Conservation (phyloP, 1,140 invertebrate species). For the Notospermus geniculatus region DNA sequence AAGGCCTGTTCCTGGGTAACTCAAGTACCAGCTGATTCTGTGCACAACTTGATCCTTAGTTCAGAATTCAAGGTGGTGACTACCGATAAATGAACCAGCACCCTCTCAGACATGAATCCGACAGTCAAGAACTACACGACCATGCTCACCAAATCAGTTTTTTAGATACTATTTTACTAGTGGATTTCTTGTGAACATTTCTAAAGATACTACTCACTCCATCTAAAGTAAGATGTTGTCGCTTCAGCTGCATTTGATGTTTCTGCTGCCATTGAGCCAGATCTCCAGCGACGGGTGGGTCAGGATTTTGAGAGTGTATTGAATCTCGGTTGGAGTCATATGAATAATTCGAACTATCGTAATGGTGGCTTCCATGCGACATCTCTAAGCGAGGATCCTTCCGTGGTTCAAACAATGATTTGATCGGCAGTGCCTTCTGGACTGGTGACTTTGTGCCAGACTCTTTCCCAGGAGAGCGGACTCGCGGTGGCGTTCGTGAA, state of each 20-base stretch:
- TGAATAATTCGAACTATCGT: no score
- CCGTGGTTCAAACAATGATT: no score
- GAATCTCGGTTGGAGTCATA: no score
- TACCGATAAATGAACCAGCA: neutral
- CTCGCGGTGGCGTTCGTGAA: no score
- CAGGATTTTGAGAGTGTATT: neutral
- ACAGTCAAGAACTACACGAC: neutral
- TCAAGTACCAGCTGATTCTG: no score
- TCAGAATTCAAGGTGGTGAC: neutral
- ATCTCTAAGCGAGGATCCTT: no score
- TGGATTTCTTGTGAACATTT: neutral
- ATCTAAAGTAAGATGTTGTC: neutral
- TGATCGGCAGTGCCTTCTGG: no score
- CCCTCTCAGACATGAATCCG: neutral
- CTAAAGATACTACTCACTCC: neutral
- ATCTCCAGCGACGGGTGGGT: neutral
- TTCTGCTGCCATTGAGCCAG: slow-evolving; percentile 4
- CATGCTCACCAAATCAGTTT: neutral
- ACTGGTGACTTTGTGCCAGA: no score
- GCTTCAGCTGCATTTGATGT: slow-evolving; percentile 6
- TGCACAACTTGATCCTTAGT: no score
- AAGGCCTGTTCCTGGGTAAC: no score
- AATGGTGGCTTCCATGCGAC: no score
- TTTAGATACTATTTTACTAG: neutral
- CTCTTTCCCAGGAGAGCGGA: no score